Conservation (phyloP, 2,797 vertebrate genomes). For the Tragopan temminckii region DNA sequence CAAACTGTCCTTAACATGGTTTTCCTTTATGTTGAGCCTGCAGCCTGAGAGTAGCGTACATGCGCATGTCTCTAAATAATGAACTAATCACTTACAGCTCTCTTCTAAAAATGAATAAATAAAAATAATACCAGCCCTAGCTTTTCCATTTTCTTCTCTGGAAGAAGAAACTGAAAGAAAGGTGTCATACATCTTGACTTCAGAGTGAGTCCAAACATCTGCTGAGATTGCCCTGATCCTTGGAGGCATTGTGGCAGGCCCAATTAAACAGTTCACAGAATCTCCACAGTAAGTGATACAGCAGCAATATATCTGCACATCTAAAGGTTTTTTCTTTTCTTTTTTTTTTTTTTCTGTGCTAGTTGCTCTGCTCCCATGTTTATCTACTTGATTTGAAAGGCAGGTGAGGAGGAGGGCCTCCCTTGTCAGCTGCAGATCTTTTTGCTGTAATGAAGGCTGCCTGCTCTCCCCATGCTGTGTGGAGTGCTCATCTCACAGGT, state of each 20-base stretch:
- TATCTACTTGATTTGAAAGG: background rate
- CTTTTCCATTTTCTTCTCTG: background rate
- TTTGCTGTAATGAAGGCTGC: background rate
- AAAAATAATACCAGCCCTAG: no score
- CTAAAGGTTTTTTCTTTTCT: background rate
- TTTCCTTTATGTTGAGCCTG: background rate
- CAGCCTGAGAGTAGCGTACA: background rate
- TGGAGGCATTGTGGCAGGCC: no score
- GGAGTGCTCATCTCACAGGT: no score
- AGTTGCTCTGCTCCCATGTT: background rate
- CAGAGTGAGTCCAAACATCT: background rate
- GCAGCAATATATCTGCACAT: accelerated
- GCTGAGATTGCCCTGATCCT: accelerated
- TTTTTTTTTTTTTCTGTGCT: background rate
- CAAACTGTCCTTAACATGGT: background rate
- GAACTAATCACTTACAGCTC: background rate
- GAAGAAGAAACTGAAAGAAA: background rate
- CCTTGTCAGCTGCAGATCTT: background rate
- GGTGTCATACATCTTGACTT: background rate
- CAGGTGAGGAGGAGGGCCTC: background rate
- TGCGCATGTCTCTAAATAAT: background rate
- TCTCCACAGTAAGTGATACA: background rate
- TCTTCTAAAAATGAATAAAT: background rate
- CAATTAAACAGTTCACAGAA: background rate
- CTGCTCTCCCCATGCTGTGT: accelerated